phyloP scores from a whole-genome alignment of 2,888 invertebrate species.

The Aphidoletes aphidimyza region DNA sequence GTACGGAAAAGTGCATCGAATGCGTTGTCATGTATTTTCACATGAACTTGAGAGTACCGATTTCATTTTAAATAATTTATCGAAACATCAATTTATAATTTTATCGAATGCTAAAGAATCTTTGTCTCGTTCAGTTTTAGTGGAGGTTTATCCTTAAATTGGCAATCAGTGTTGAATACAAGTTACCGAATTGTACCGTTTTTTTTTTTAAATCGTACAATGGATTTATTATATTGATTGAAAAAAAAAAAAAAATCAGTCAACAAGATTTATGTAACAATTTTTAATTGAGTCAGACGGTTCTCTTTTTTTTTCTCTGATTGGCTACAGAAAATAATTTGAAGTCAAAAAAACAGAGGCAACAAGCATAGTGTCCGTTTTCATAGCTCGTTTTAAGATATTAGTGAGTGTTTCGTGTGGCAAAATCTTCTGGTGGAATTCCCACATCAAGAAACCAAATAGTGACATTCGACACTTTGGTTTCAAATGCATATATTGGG shows the following conservation, averaged over 20 bases:
- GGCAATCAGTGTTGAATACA: too few species aligned
- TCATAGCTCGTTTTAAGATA: constrained; percentile 12
- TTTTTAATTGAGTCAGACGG: background rate
- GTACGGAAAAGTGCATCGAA: background rate
- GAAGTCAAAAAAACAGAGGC: background rate
- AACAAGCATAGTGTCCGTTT: constrained; percentile 12
- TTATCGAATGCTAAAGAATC: background rate
- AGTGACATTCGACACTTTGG: constrained; percentile 12
- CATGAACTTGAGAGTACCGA: constrained; percentile 29
- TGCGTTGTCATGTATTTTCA: background rate
- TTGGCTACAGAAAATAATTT: background rate
- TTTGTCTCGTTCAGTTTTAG: background rate
- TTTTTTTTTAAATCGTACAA: too few species aligned
- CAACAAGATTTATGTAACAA: too few species aligned
- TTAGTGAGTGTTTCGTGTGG: background rate
- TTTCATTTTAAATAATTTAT: constrained; percentile 1
- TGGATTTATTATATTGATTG: background rate
- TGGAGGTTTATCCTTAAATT: background rate
- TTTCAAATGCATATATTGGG: constrained; percentile 5
- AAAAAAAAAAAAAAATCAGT: too few species aligned
- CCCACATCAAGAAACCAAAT: background rate
- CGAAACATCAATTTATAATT: background rate
- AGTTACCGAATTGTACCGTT: too few species aligned
- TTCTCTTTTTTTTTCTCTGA: background rate
- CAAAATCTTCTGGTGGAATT: background rate